A percentile compares a stretch with the other conserved stretches of the same genome.
These are phyloP conservation scores for Drosophila repletoides DNA, from an alignment of 1,140 invertebrate genomes.

Conservation along the genomic window DNA sequence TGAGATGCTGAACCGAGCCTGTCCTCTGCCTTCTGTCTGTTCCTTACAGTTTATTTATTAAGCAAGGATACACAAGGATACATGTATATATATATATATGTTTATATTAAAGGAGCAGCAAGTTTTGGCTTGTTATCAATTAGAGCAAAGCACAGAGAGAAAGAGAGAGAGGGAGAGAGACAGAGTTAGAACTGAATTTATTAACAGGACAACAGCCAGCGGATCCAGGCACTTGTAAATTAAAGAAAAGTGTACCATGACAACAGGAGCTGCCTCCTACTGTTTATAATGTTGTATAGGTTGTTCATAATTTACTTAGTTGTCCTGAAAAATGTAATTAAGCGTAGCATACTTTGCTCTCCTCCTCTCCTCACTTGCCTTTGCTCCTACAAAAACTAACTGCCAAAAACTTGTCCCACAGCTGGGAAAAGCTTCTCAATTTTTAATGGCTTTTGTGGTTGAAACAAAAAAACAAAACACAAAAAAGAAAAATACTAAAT, in stretches of 20 bases:
- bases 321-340: constrained; percentile 75
- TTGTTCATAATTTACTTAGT: constrained; percentile 73
- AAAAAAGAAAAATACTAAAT: too few species aligned
- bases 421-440: constrained; percentile 48
- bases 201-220: constrained; percentile 54
- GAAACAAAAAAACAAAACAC: constrained; percentile 32
- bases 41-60: constrained; percentile 77
- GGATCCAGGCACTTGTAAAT: constrained; percentile 42
- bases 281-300: constrained; percentile 69
- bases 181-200: constrained; percentile 72
- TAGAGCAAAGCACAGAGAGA: constrained; percentile 61
- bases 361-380: not conserved
- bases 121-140: constrained; percentile 74
- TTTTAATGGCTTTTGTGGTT: constrained; percentile 56
- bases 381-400: not conserved
- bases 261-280: constrained; percentile 24
- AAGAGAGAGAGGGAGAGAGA: too few species aligned
- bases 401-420: constrained; percentile 16
- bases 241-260: constrained; percentile 27
- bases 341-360: constrained; percentile 51
- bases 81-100: constrained; percentile 25
- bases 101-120: constrained; percentile 21
- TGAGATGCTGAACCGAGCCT: constrained; percentile 31
- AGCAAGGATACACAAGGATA: constrained; percentile 41
- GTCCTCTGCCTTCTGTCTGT: constrained; percentile 35